Base-by-base conservation (phyloP, 2,888 invertebrate species). In the Ichneumon xanthorius region DNA sequence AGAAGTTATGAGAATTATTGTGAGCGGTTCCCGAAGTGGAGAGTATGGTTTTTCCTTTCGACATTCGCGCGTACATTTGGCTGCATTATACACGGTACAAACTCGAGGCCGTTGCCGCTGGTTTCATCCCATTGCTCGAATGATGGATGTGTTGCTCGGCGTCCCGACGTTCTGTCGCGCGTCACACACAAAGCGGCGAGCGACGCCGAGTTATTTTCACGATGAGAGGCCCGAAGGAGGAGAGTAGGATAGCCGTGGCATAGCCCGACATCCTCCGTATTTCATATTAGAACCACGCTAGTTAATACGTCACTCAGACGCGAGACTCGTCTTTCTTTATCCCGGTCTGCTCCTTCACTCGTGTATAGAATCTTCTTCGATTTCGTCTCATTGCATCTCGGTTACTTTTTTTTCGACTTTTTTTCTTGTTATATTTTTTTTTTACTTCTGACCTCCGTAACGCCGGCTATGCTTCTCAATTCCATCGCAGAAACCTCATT, bases 141-240 rank as follows among this genome's bases (percentile, higher is more conserved):
- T 92, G 92, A 92, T 92, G 91, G 89, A 92, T 92, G 90, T 90
- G 80, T 89, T 87, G 80, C 89, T 87, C 85, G 84, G 88, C 89
- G 89, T 89, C 88, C 88, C 89, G 91, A 90, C 92, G 90, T 89
- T 90, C 90, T 89, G 91, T 92, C 92, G 91, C 90, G 89, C 90
- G 90, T 90, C 90, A 89, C 88, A 88, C 89, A 89, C 88, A 90
- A 90, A 90, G 89, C 90, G 81, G 89, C 70, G 33, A 71, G 58
- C 67, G 84, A 72, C 89, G 88, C 88, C 83, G 89, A 91, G 91
- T 92, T 92, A 92, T 92, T 92, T 92, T 92, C 91, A 91, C 89
- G 89, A 82, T 70, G 82, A 81, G 75, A 72, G 79, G 61, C 78
- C 72, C 30, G 79, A 79, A 79, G 79, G 67, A 76, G 82, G 14